Percentiles rank a stretch among this genome's conserved stretches.
These are phyloP conservation scores for Microtus montanus DNA, from an alignment of 2,113 vertebrate species.

Conservation along the genomic window DNA sequence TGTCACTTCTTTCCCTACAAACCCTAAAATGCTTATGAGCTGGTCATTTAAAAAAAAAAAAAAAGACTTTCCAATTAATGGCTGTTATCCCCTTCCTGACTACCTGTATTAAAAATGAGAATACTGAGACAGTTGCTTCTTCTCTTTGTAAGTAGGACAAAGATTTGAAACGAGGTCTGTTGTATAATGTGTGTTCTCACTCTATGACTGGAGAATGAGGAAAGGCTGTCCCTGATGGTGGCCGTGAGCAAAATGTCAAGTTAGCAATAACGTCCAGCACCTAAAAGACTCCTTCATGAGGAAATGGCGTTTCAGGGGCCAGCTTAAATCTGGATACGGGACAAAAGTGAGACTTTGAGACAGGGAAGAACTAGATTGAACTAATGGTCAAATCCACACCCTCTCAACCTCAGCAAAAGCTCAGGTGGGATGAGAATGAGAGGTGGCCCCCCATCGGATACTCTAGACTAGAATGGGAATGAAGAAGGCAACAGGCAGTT, in stretches of 20 bases:
- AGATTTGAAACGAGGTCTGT: not conserved
- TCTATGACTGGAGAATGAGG: not conserved
- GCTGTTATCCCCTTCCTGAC: not conserved
- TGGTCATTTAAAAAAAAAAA: not conserved
- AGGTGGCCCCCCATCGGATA: too few relatives aligned
- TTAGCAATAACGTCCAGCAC: not conserved
- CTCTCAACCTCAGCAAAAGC: not conserved
- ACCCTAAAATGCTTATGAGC: not conserved
- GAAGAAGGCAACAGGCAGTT: not conserved
- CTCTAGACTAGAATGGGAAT: not conserved
- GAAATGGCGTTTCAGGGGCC: not conserved
- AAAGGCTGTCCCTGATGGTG: not conserved
- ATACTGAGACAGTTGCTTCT: not conserved
- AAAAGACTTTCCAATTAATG: not conserved
- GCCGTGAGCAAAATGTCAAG: not conserved
- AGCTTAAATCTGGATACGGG: not conserved
- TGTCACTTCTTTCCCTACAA: not conserved
- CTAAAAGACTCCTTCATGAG: not conserved
- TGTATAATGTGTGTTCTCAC: not conserved
- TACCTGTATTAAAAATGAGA: not conserved
- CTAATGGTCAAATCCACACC: not conserved
- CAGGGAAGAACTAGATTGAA: not conserved
- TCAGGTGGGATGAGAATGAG: too few relatives aligned
- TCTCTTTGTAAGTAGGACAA: not conserved
- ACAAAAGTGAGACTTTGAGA: not conserved